These are phyloP conservation scores for Chirona hameri DNA, from an alignment of 2,888 invertebrate species.

Conservation along the genomic window DNA sequence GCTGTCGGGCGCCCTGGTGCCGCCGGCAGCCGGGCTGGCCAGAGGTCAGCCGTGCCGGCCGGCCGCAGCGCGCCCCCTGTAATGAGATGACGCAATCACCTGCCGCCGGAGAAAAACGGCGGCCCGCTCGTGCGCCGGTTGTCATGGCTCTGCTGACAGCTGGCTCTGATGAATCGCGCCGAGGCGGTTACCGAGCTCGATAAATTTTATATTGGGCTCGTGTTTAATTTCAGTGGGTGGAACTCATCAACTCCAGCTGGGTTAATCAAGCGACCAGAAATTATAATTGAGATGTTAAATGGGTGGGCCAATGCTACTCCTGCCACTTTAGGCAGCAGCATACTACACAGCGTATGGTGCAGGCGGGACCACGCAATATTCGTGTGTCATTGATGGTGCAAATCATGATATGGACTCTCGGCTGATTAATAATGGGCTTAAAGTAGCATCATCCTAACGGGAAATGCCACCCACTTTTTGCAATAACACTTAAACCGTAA, in stretches of 20 bases:
- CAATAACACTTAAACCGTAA: too few relatives aligned
- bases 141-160: neutral
- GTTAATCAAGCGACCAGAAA: neutral
- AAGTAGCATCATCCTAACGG: too few relatives aligned
- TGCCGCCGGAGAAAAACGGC: neutral
- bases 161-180: neutral
- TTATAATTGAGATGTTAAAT: neutral
- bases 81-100: neutral
- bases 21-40: neutral
- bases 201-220: neutral
- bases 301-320: neutral
- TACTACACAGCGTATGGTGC: too few relatives aligned
- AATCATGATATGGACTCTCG: too few relatives aligned
- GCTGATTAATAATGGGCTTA: too few relatives aligned
- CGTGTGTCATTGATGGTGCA: too few relatives aligned
- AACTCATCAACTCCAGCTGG: neutral
- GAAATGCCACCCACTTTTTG: too few relatives aligned
- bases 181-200: neutral
- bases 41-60: neutral
- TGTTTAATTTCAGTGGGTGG: neutral
- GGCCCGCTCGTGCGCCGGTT: neutral
- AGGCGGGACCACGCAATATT: too few relatives aligned
- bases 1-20: neutral
- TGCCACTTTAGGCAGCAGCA: neutral
- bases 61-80: neutral